Conservation (phyloP, 2,113 vertebrate species). For the Prunella himalayana region DNA sequence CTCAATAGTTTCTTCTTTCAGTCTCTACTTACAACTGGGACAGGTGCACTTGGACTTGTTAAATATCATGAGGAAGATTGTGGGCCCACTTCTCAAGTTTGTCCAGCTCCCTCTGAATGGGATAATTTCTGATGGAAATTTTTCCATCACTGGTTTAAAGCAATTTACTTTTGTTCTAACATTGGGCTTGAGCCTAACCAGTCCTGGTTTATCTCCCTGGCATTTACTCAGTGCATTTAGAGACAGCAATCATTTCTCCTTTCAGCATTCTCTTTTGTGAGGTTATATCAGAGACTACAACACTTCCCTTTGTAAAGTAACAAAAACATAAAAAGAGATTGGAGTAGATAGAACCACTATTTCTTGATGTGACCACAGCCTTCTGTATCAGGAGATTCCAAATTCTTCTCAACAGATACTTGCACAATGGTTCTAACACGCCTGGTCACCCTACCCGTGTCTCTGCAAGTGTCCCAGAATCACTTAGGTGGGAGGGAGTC, state of each 20-base stretch:
- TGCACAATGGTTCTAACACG: background rate
- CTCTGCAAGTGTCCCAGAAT: background rate
- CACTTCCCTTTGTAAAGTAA: background rate
- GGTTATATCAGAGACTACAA: background rate
- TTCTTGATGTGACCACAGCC: background rate
- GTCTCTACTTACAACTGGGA: background rate
- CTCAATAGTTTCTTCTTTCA: background rate
- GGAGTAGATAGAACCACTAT: background rate
- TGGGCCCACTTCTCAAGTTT: background rate
- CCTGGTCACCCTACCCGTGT: accelerated
- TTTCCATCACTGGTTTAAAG: background rate
- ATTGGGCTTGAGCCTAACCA: background rate
- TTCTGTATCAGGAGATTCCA: background rate
- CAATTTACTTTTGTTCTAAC: background rate
- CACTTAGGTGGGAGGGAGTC: background rate
- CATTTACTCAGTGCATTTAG: background rate
- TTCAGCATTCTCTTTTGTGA: background rate
- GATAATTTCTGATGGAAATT: background rate
- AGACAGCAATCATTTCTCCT: background rate
- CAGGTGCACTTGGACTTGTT: background rate
- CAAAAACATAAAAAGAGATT: background rate
- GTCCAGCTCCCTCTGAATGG: background rate
- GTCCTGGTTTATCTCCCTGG: background rate
- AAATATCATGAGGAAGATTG: background rate
- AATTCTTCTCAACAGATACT: background rate